Evolutionary conservation across 2,113 vertebrate species (phyloP).

Genomic region (Equus przewalskii): DNA sequence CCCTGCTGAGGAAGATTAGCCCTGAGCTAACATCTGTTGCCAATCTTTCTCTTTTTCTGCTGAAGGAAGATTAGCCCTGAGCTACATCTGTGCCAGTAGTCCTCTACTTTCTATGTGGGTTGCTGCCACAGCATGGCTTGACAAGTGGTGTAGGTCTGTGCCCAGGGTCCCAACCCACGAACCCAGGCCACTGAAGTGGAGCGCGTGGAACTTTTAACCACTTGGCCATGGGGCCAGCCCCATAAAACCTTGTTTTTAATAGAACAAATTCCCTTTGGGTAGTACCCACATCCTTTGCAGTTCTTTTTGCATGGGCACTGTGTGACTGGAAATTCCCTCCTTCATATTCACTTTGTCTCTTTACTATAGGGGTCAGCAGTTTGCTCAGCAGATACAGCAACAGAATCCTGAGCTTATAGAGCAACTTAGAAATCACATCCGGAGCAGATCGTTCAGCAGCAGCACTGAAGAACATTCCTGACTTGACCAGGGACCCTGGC

Average conservation of each 20-base stretch:
- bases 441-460: slow-evolving; percentile 97
- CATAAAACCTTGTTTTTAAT: slow-evolving; percentile 11
- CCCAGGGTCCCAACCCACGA: no score
- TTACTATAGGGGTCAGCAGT: slow-evolving; percentile 95
- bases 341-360: slow-evolving; percentile 61
- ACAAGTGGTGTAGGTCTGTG: no score
- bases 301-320: neutral
- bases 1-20: no score
- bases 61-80: no score
- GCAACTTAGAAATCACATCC: slow-evolving; percentile 97
- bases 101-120: no score
- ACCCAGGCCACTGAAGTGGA: no score
- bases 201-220: no score
- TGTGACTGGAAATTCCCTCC: slow-evolving; percentile 26
- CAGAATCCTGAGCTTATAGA: slow-evolving; percentile 99
- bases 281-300: neutral
- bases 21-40: no score
- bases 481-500: slow-evolving; percentile 78
- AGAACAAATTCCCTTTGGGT: neutral
- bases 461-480: slow-evolving; percentile 97
- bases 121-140: no score
- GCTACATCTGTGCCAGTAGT: no score
- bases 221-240: no score
- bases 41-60: no score
- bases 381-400: slow-evolving; percentile 99